Base-by-base conservation (phyloP, 2,888 invertebrate genomes). In the Drosophila nr. perissopoda region DNA sequence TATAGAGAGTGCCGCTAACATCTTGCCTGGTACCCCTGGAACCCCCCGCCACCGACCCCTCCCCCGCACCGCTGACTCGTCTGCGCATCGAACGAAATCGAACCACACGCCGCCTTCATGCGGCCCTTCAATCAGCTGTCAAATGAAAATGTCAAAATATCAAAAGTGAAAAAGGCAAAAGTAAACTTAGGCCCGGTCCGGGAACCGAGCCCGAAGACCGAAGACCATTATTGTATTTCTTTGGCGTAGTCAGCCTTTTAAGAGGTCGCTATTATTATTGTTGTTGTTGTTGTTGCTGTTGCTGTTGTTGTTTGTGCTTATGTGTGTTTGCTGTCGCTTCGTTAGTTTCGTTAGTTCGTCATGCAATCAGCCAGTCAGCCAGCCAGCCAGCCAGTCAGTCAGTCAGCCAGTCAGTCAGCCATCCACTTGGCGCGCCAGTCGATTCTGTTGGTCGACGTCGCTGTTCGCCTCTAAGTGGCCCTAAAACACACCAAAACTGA, bases 81-180 rank as follows among this genome's bases (percentile, higher is more conserved):
- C 54, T 21, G 66, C 68, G 66, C 86, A 81, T 87, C 82, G 82
- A 89, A 76, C 85, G 73, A 70, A 89, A 89, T 84, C 82, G 83
- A 89, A 82, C 72, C 85, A 67, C 69, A 79, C 69, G 54, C n/a
- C 31, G 48, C 69, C 69, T 66, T 64, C 78, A 65, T 73, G 78
- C 61, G 83, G 84, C 89, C 87, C 87, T 90, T 87, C 90, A 90
- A 90, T 90, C 87, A 87, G 89, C 90, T 87, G 87, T 87, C 87
- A 87, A 90, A 90, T 87, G 90, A 90, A 87, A 87, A 87, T 90
- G 87, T 87, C 87, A 87, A 90, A 87, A 87, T 87, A 87, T 89
- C 87, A 87, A 87, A 90, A 87, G 89, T 87, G 89, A 90, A 89
- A 87, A 87, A 87, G 87, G 90, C 90, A 87, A 87, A 45, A 87